A percentile compares a stretch with the other conserved stretches of the same genome.
phyloP scores from a whole-genome alignment of 2,113 vertebrate species.

The Apodemus speciosus region DNA sequence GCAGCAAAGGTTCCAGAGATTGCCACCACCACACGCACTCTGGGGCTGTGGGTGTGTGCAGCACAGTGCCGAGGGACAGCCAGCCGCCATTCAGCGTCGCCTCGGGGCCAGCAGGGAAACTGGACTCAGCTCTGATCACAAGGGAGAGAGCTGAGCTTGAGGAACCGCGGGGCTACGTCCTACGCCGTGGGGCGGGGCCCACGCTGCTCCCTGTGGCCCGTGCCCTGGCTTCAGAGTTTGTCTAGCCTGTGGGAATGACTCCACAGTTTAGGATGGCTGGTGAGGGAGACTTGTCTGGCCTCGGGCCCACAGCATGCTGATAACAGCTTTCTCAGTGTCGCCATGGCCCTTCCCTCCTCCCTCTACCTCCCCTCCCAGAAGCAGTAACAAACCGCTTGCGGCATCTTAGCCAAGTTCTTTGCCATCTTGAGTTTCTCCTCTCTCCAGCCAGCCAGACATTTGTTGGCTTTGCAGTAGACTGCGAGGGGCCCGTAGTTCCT shows the following conservation, averaged over 20 bases:
- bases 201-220: neutral
- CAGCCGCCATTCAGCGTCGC: accelerated
- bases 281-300: neutral
- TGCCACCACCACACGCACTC: neutral
- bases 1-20: neutral
- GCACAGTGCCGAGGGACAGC: neutral
- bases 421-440: neutral
- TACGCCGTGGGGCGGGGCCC: neutral
- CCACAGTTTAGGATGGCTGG: neutral
- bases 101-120: neutral
- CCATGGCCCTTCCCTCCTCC: neutral
- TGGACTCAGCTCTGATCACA: neutral
- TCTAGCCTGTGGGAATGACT: neutral
- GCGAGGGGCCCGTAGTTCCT: neutral
- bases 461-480: neutral
- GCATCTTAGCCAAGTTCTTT: neutral
- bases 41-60: neutral
- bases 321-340: neutral
- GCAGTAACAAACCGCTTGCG: neutral
- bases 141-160: neutral
- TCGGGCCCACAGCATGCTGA: neutral
- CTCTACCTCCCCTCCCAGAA: neutral
- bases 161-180: too few relatives aligned
- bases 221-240: neutral
- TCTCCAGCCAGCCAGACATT: neutral